A percentile compares a stretch with the other conserved stretches of the same genome.
Evolutionary conservation across 2,113 vertebrate species (phyloP).

Genomic region (Microtus pennsylvanicus): DNA sequence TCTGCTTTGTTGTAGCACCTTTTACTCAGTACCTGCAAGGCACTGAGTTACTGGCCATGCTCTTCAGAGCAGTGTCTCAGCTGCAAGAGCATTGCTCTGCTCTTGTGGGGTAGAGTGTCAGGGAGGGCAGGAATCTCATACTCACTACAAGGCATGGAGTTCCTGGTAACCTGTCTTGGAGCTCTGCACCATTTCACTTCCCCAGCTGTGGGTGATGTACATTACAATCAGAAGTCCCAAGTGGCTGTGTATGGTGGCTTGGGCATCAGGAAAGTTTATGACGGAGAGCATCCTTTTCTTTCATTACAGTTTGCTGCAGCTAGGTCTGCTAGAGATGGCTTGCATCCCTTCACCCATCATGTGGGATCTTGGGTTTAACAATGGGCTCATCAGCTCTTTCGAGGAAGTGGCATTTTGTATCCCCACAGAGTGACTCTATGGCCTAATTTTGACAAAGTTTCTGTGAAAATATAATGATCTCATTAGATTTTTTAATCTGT

Average conservation of each 20-base stretch:
- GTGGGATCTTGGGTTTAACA: not conserved
- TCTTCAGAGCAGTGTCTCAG: not conserved
- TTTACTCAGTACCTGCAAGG: not conserved
- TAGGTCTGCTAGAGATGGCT: not conserved
- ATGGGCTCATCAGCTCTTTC: not conserved
- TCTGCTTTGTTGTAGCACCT: not conserved
- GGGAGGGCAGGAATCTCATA: conserved; percentile 9
- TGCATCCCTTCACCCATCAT: not conserved
- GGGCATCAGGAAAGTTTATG: not conserved
- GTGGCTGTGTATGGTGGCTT: not conserved
- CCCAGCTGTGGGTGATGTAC: not conserved
- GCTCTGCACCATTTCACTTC: not conserved
- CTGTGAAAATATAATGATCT: not conserved
- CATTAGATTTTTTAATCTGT: conserved; percentile 11
- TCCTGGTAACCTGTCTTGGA: not conserved
- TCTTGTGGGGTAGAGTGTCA: not conserved
- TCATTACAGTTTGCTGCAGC: not conserved
- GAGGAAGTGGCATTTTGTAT: not conserved
- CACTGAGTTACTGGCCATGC: not conserved
- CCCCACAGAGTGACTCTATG: not conserved
- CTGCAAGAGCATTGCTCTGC: not conserved
- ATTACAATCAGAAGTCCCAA: not conserved
- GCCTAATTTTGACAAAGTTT: not conserved
- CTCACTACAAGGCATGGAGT: not conserved
- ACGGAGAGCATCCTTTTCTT: not conserved